Base-by-base conservation (phyloP, 2,888 invertebrate genomes). In the Aelia acuminata region DNA sequence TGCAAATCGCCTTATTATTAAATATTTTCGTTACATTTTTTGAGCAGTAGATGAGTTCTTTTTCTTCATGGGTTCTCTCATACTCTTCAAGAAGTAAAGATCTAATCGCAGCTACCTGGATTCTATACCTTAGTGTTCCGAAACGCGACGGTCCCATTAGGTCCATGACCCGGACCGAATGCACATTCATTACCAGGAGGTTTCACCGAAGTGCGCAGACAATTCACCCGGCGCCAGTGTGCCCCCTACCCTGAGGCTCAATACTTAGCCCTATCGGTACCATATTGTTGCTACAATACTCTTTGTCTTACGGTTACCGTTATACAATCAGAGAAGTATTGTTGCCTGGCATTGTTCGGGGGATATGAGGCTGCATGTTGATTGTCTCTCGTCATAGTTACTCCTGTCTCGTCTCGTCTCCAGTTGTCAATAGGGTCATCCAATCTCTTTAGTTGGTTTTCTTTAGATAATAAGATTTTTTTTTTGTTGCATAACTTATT, bases 321-420 rank as follows among this genome's bases (percentile, higher is more conserved):
- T 80, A 80, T n/a, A 0, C 80, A 80, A 80, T 80, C 80, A 80
- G 63, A 70, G 63, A 70, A 70, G 43, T 80, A 80, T 80, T 80
- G 80, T 80, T 70, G 63, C 35, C 31, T 31, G 20, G 22, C n/a
- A n/a, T 80, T 43, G 80, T 80, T 20, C 43, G 13, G 80, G 43
- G 13, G 80, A 15, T 80, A 43, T 80, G 80, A 22, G 80, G 3
- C 80, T 43, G 80, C 47, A 80, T 80, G 4, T 35, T 80, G 43
- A 80, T 39, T 80, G 11, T 80, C 39, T 22, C 80, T 80, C 22
- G 39, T 47, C 15, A 13, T 80, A n/a, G 43, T 47, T 80, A 22
- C 43, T 7, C 22, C 26, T 15, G 26, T n/a, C 13, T 15, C 20
- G 31, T 63, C 5, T 18, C 31, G 0, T 31, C 63, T 35, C 5